Base-by-base conservation (phyloP, 2,113 vertebrate species). In the Nothobranchius furzeri region DNA sequence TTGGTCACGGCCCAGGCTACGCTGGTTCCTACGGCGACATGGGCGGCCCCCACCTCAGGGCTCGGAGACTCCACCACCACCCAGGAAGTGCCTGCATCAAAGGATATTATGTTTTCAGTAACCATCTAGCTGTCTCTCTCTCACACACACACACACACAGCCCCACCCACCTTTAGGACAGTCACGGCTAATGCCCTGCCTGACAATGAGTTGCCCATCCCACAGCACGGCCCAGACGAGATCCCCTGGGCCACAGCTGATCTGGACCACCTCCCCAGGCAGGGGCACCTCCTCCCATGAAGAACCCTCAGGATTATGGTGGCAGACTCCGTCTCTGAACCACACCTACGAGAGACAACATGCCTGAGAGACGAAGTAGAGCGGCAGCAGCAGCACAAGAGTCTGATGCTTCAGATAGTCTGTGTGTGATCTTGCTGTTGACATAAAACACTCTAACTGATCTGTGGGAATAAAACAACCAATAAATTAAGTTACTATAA, bases 1-100 rank as follows among this genome's bases (percentile, higher is more conserved):
- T 98, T 98, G 15, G 97, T 98, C 61, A 98, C 76, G 11, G 95
- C 96, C 98, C 98, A 99, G 59, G 98, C 95, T 10, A 97, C 96
- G 12, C 93, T 93, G 10, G 93, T 82, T 7, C 98, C 98, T 60
- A 94, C 96, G 0, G 96, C 93, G 14, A 98, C 84, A 0, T 98
- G 96, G 79, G 93, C 92, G 60, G 94, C 94, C 35, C 95, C 96
- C 0, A 95, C 93, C 51, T 95, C 96, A 7, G 95, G 66, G 54
- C 87, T 93, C 2, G 97, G 98, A 57, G 96, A 94, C 52, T 98
- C 95, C 83, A 99, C 95, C 1, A 79, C n/a, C 0, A 85, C 90
- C 98, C 98, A 99, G 47, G 93, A 95, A 62, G 84, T 70, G 13
- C 92, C 93, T 93, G 74, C 9, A 25, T 64, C 3, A 15, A n/a